Evolutionary conservation across 2,113 vertebrate genomes (phyloP).

Genomic region (Chamaetylas fuelleborni): DNA sequence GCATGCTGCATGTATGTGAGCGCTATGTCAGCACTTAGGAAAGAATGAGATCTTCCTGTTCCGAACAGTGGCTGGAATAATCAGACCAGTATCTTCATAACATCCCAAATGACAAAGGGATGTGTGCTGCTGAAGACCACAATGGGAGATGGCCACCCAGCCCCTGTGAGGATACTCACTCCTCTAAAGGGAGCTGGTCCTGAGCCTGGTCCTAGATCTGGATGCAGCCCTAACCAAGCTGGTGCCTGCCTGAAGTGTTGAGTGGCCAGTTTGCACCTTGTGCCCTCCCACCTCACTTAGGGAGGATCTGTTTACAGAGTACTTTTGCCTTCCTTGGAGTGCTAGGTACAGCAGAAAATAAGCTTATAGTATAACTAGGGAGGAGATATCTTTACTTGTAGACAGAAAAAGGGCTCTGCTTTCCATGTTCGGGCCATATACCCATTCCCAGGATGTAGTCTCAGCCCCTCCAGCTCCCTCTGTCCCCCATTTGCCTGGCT

Average conservation of each 20-base stretch:
- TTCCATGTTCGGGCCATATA: not conserved
- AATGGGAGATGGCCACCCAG: not conserved
- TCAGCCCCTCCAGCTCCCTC: not conserved
- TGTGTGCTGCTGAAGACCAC: not conserved
- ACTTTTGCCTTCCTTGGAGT: not conserved
- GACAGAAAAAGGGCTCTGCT: not conserved
- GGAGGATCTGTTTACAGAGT: not conserved
- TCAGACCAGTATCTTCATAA: not conserved
- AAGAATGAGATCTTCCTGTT: not conserved
- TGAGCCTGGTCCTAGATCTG: not conserved
- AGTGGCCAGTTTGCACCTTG: not conserved
- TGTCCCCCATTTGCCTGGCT: not conserved
- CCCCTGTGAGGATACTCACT: not conserved
- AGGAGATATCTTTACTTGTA: not conserved
- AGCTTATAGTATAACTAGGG: not conserved
- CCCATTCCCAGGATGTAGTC: not conserved
- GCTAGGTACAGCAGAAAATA: not conserved
- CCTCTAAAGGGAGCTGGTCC: not conserved
- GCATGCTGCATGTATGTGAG: rapidly evolving
- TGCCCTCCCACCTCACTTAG: not conserved
- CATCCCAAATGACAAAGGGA: rapidly evolving
- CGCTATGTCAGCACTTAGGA: not conserved
- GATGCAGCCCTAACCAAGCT: not conserved
- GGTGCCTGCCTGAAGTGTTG: not conserved
- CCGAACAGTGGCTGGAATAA: not conserved